These are phyloP conservation scores for Dorcus parallelipipedus DNA, from an alignment of 2,888 invertebrate species.

Conservation along the genomic window DNA sequence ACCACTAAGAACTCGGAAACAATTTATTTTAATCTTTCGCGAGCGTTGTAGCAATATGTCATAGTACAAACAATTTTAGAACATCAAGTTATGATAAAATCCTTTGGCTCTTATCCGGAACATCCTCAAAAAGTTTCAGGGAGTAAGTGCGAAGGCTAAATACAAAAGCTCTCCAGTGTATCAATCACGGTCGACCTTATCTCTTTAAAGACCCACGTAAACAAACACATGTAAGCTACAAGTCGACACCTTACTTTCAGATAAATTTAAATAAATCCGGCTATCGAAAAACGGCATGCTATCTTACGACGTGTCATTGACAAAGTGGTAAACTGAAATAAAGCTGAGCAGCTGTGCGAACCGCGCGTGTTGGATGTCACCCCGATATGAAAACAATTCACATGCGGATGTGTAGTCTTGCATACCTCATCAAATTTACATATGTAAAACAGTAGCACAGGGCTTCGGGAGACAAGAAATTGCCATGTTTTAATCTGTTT, in stretches of 20 bases:
- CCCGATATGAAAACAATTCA: constrained; percentile 39
- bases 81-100: neutral
- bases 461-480: constrained; percentile 28
- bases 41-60: no score
- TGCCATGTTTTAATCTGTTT: constrained; percentile 28
- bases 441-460: constrained; percentile 31
- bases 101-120: neutral
- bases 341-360: constrained; percentile 40
- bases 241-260: constrained; percentile 46
- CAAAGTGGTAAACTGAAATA: constrained; percentile 45
- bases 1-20: no score
- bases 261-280: constrained; percentile 42
- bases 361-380: constrained; percentile 40
- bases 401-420: constrained; percentile 29
- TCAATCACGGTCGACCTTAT: constrained; percentile 44
- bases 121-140: neutral
- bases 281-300: constrained; percentile 36
- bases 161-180: constrained; percentile 28
- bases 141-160: constrained; percentile 1
- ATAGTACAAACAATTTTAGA: no score
- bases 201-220: constrained; percentile 42
- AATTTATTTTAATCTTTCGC: no score
- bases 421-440: constrained; percentile 36
- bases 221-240: constrained; percentile 47
- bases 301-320: constrained; percentile 43